Evolutionary conservation across 2,797 vertebrate species (phyloP).

Genomic region (Amblyraja radiata): DNA sequence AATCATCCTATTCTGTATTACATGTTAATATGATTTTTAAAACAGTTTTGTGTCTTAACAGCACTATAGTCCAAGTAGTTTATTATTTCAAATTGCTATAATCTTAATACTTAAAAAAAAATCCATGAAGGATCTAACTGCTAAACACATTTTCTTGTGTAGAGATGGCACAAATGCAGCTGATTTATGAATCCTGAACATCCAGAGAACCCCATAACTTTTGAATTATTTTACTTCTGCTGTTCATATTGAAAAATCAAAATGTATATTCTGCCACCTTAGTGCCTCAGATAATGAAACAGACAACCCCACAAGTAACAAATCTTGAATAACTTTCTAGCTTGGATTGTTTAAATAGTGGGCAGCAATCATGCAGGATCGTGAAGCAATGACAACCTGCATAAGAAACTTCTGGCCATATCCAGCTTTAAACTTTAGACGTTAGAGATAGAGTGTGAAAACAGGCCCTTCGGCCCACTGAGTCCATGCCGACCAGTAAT

Average conservation of each 20-base stretch:
- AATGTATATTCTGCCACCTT: too few relatives aligned
- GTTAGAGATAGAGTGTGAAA: too few relatives aligned
- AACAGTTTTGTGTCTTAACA: neutral
- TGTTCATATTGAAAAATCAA: neutral
- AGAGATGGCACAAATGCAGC: neutral
- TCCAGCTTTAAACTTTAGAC: too few relatives aligned
- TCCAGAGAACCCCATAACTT: neutral
- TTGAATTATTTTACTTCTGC: neutral
- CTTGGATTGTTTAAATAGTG: too few relatives aligned
- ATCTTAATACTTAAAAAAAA: neutral
- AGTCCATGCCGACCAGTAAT: too few relatives aligned
- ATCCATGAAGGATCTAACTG: neutral
- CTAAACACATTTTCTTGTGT: neutral
- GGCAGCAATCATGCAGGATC: too few relatives aligned
- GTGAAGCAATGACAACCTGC: too few relatives aligned
- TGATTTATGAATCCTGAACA: neutral
- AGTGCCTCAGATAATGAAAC: too few relatives aligned
- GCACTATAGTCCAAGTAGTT: neutral
- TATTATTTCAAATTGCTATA: neutral
- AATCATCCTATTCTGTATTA: neutral
- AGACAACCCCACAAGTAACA: too few relatives aligned
- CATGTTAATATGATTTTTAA: neutral
- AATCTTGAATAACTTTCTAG: too few relatives aligned
- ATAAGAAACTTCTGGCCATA: too few relatives aligned
- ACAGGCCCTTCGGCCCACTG: too few relatives aligned